Evolutionary conservation across 2,888 invertebrate genomes (phyloP).

Genomic region (Polyommatus icarus): DNA sequence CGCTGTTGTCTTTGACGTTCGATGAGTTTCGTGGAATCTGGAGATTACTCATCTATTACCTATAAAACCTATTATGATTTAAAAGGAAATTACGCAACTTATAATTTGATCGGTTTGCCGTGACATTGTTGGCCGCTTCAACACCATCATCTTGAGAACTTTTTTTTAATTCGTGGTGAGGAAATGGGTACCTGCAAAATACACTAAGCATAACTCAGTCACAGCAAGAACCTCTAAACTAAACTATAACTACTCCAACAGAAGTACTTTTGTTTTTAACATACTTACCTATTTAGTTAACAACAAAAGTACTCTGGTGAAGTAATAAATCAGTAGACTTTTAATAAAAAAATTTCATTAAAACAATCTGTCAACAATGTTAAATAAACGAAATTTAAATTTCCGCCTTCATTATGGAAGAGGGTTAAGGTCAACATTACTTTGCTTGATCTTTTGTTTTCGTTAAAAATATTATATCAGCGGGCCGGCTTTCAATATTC

Average conservation of each 20-base stretch:
- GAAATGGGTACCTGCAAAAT: background rate
- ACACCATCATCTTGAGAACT: background rate
- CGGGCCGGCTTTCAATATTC: background rate
- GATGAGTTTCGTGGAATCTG: background rate
- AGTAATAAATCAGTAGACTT: background rate
- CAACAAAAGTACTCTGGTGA: background rate
- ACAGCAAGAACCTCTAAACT: too few species aligned
- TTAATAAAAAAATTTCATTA: background rate
- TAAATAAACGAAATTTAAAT: slow-evolving; percentile 13
- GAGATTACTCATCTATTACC: slow-evolving; percentile 36
- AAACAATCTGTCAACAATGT: slow-evolving; percentile 17
- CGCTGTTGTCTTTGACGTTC: slow-evolving; percentile 33
- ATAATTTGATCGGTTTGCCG: slow-evolving; percentile 38
- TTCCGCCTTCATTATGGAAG: slow-evolving; percentile 18
- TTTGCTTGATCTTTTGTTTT: slow-evolving; percentile 2
- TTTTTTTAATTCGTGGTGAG: background rate
- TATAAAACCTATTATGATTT: slow-evolving; percentile 33
- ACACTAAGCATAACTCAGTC: too few species aligned
- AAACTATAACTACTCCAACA: background rate
- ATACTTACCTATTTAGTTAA: background rate
- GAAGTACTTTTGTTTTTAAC: background rate
- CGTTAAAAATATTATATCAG: slow-evolving; percentile 3
- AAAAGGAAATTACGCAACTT: slow-evolving; percentile 45
- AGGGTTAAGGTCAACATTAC: slow-evolving; percentile 18
- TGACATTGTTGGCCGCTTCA: background rate